phyloP scores from a whole-genome alignment of 1,140 invertebrate genomes.

The Papilio glaucus region DNA sequence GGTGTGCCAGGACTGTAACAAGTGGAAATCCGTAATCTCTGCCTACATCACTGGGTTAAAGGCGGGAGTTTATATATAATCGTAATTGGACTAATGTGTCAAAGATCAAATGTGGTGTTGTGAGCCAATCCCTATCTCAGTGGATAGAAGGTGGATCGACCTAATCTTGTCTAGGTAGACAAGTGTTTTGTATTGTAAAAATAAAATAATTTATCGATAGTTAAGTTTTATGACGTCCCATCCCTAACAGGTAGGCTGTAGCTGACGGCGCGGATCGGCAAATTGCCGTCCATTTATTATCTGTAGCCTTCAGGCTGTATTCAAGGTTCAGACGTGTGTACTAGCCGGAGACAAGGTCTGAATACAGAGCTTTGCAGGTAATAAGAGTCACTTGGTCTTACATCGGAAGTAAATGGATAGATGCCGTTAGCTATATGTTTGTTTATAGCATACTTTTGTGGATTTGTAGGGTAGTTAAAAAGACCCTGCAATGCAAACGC shows the following conservation, averaged over 20 bases:
- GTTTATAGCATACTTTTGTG: neutral
- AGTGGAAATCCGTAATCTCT: too few relatives aligned
- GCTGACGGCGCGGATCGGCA: conserved; percentile 47
- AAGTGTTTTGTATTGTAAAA: neutral
- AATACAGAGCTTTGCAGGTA: conserved; percentile 4
- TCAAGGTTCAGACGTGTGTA: conserved; percentile 36
- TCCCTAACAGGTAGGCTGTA: conserved; percentile 46
- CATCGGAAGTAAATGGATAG: neutral
- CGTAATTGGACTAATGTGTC: too few relatives aligned
- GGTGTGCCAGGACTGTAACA: too few relatives aligned
- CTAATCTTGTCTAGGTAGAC: too few relatives aligned
- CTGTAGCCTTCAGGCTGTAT: conserved; percentile 37
- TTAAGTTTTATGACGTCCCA: neutral
- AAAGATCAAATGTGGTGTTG: too few relatives aligned
- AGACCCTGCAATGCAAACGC: too few relatives aligned
- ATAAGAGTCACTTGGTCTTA: neutral
- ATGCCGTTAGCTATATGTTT: neutral
- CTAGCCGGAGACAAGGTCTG: conserved; percentile 30
- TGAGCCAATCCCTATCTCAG: too few relatives aligned
- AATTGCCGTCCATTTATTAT: conserved; percentile 51
- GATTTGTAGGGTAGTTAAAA: neutral
- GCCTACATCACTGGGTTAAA: too few relatives aligned
- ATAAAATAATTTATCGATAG: conserved; percentile 36
- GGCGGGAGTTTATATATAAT: too few relatives aligned
- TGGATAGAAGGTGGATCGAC: too few relatives aligned